Evolutionary conservation across 2,888 invertebrate genomes (phyloP).

Genomic region (Cephus runcator): DNA sequence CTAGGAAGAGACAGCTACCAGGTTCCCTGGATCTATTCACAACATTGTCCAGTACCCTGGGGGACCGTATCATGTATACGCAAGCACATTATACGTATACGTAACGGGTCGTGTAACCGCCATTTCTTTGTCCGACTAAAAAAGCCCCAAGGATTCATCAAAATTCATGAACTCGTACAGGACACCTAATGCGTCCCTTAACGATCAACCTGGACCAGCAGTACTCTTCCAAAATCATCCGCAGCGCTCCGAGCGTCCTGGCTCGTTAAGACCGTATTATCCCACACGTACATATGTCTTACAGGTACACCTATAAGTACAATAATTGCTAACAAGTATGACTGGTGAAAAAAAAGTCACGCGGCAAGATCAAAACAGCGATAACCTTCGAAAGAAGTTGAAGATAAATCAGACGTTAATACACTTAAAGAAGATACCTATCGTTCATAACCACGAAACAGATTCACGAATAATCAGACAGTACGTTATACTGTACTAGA

Average conservation of each 20-base stretch:
- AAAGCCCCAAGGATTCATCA: neutral
- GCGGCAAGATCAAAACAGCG: neutral
- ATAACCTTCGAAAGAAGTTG: neutral
- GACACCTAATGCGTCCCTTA: neutral
- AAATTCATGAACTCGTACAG: slow-evolving; percentile 1
- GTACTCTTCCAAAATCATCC: neutral
- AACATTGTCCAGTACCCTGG: slow-evolving; percentile 1
- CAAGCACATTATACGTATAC: neutral
- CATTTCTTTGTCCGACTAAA: neutral
- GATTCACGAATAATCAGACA: neutral
- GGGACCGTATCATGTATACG: neutral
- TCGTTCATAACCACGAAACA: neutral
- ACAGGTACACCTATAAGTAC: neutral
- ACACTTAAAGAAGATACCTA: too few relatives aligned
- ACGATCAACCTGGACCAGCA: neutral
- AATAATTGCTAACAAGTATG: neutral
- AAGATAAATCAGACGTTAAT: neutral
- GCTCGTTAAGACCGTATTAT: neutral
- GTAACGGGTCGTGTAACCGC: neutral
- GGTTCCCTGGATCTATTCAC: neutral
- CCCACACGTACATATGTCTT: too few relatives aligned
- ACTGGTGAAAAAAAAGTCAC: neutral
- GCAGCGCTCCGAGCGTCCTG: neutral
- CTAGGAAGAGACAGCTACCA: slow-evolving; percentile 1
- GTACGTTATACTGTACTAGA: neutral